Evolutionary conservation across 2,797 vertebrate species (phyloP).

Genomic region (Ceryle rudis): DNA sequence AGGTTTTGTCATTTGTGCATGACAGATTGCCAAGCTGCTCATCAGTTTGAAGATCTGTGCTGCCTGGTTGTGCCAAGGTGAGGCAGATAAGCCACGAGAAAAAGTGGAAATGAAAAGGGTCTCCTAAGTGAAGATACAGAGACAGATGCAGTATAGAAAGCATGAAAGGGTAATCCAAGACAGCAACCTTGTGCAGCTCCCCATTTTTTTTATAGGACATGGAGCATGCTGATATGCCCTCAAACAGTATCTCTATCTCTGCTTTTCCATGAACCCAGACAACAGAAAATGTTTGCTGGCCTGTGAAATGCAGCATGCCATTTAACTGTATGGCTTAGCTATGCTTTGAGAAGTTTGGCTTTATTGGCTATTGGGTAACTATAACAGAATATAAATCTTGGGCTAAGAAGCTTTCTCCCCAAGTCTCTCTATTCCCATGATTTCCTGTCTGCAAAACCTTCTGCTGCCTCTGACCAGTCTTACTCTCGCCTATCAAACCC

Average conservation of each 20-base stretch:
- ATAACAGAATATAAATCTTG: background rate
- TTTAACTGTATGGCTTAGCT: background rate
- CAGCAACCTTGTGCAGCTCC: background rate
- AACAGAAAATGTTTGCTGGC: background rate
- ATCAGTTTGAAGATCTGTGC: background rate
- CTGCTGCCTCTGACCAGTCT: background rate
- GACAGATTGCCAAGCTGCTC: background rate
- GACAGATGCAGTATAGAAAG: background rate
- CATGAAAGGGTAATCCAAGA: background rate
- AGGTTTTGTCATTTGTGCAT: fast-evolving
- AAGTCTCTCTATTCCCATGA: background rate
- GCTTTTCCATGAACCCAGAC: background rate
- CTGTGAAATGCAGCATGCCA: background rate
- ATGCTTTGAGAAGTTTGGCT: background rate
- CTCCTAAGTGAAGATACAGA: background rate
- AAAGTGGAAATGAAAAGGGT: background rate
- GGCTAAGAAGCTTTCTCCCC: background rate
- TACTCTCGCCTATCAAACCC: background rate
- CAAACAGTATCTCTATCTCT: background rate
- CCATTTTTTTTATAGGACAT: background rate
- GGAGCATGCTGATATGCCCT: fast-evolving
- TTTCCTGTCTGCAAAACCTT: background rate
- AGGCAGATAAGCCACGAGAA: fast-evolving
- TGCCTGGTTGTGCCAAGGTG: background rate
- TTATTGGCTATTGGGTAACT: background rate